A percentile compares a stretch with the other conserved stretches of the same genome.
These are phyloP conservation scores for Artibeus lituratus DNA, from an alignment of 2,797 vertebrate genomes.

Conservation along the genomic window DNA sequence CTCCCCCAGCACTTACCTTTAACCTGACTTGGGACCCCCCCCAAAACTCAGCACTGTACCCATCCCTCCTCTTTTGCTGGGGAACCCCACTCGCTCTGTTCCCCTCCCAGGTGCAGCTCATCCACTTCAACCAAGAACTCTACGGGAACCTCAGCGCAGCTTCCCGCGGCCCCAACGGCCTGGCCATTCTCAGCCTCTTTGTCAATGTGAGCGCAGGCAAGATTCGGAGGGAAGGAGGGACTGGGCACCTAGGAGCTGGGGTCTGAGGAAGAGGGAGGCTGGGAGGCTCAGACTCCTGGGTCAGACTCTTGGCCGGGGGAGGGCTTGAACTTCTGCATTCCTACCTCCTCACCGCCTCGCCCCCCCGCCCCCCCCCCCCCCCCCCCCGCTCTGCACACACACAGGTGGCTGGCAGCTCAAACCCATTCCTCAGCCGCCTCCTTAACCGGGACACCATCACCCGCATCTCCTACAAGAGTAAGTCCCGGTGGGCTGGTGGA, in stretches of 20 bases:
- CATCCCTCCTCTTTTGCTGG: not conserved
- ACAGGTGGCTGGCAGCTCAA: conserved; percentile 79
- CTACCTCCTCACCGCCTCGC: not conserved
- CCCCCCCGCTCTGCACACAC: too few species aligned
- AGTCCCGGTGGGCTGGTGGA: conserved; percentile 14
- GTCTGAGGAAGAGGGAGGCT: not conserved
- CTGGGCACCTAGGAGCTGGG: not conserved
- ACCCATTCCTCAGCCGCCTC: conserved; percentile 81
- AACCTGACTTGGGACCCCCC: not conserved
- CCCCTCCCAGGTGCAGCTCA: conserved; percentile 78
- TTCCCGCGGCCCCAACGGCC: conserved; percentile 79
- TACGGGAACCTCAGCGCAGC: conserved; percentile 80
- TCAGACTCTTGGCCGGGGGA: too few species aligned
- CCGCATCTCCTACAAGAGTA: conserved; percentile 83
- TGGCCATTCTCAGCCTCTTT: conserved; percentile 81
- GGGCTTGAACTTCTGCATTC: not conserved
- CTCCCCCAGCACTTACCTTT: not conserved
- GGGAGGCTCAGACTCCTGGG: not conserved
- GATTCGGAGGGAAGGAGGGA: not conserved
- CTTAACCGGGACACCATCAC: conserved; percentile 82
- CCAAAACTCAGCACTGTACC: not conserved
- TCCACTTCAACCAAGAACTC: conserved; percentile 83
- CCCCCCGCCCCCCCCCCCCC: not conserved
- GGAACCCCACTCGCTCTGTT: not conserved
- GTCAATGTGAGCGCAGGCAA: conserved; percentile 74